Base-by-base conservation (phyloP, 2,888 invertebrate species). In the Thyatira batis region DNA sequence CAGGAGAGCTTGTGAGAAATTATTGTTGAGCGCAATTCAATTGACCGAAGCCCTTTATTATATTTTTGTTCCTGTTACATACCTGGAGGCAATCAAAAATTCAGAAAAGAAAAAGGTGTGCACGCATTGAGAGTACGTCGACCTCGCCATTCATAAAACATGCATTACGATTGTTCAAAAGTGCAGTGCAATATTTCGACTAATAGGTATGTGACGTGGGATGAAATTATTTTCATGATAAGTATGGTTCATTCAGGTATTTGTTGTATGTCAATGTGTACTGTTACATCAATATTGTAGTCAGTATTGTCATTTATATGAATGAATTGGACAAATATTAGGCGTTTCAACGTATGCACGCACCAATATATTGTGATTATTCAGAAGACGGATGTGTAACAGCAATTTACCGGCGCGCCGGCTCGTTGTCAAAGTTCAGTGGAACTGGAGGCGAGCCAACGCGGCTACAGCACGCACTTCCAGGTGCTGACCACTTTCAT, bases 381-480 rank as follows among this genome's bases (percentile, higher is more conserved):
- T 63, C 62, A 60, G 67, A 63, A 72, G 71, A 74, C 71, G 73
- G 75, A 76, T 74, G 74, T 70, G 73, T 73, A 71, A 71, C 71
- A 67, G 81, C 75, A 80, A 84, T 84, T 84, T 83, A 76, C 78
- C 74, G 27, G 8, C 27, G 76, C 72, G 71, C 67, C 71, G 73
- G 72, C 75, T 76, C 73, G 74, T 87, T 87, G 88, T 88, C 89
- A 91, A 90, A 91, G 91, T 90, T 91, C 89, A 91, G 86, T 91
- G 67, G 90, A 84, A 80, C 89, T 91, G 90, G 90, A 89, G 75
- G 55, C 60, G 62, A 63, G 90, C 91, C 91, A 90, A 89, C 65
- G 76, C 81, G 82, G 82, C 82, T 84, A 79, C 70, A 61, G 75
- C 74, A 74, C 71, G 73, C 77, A 85, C 87, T 89, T 88, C 87